phyloP scores from a whole-genome alignment of 2,113 vertebrate genomes.

The Chloroceryle aenea region DNA sequence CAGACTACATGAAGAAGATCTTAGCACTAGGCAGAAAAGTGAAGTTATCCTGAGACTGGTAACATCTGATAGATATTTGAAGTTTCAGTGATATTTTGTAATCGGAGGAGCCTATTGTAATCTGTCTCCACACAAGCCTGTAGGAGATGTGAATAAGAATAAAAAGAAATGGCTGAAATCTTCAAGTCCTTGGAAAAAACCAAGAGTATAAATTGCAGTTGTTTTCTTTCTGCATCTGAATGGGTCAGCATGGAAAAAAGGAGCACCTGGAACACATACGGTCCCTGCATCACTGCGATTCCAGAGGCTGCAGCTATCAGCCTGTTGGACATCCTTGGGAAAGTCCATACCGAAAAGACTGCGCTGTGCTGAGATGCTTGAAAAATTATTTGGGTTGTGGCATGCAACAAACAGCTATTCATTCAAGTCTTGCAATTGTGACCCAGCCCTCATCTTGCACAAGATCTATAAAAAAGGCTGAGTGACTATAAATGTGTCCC shows the following conservation, averaged over 20 bases:
- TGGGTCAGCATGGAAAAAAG: not conserved
- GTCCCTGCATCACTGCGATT: not conserved
- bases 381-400: conserved; percentile 51
- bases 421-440: conserved; percentile 28
- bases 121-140: not conserved
- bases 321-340: not conserved
- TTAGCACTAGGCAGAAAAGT: not conserved
- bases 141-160: not conserved
- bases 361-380: not conserved
- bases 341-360: not conserved
- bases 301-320: not conserved
- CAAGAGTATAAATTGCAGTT: not conserved
- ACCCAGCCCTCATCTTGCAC: conserved; percentile 53
- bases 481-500: conserved; percentile 55
- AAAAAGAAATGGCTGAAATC: not conserved
- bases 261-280: not conserved
- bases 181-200: not conserved
- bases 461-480: conserved; percentile 55
- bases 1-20: not conserved
- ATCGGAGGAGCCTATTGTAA: not conserved
- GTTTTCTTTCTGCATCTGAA: not conserved
- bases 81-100: not conserved
- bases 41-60: not conserved
- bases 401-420: conserved; percentile 50
- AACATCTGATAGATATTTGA: not conserved